phyloP scores from a whole-genome alignment of 2,888 invertebrate species.

The Alsophila aescularia region DNA sequence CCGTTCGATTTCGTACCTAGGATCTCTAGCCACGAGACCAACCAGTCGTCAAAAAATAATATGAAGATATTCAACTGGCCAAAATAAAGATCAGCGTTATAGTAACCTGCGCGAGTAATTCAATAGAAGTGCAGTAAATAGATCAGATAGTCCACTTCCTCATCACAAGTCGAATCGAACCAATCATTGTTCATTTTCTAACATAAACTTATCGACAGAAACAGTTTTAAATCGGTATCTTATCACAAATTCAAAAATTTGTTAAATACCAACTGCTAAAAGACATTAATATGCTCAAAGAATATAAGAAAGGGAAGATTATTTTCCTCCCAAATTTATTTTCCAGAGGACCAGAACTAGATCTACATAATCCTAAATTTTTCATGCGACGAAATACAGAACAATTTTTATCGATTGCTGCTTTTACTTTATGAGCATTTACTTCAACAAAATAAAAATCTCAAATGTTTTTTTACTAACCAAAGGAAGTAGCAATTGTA shows the following conservation, averaged over 20 bases:
- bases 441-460: not conserved
- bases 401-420: constrained; percentile 8
- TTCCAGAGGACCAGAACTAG: constrained; percentile 12
- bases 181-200: too few species aligned
- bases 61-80: too few species aligned
- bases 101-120: too few species aligned
- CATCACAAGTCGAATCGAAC: too few species aligned
- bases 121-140: too few species aligned
- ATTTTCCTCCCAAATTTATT: constrained; percentile 13
- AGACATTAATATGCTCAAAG: not conserved
- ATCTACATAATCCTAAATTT: constrained; percentile 14
- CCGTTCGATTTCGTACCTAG: too few species aligned
- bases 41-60: too few species aligned
- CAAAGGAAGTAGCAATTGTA: not conserved
- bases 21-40: too few species aligned
- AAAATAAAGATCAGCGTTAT: too few species aligned
- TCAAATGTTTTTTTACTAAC: not conserved
- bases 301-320: constrained; percentile 4
- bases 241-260: not conserved
- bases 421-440: not conserved
- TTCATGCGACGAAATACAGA: constrained; percentile 22
- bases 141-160: too few species aligned
- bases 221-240: not conserved
- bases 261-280: constrained; percentile 1
- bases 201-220: too few species aligned